These are phyloP conservation scores for Chloroceryle amazona DNA, from an alignment of 2,797 vertebrate species.

Conservation along the genomic window DNA sequence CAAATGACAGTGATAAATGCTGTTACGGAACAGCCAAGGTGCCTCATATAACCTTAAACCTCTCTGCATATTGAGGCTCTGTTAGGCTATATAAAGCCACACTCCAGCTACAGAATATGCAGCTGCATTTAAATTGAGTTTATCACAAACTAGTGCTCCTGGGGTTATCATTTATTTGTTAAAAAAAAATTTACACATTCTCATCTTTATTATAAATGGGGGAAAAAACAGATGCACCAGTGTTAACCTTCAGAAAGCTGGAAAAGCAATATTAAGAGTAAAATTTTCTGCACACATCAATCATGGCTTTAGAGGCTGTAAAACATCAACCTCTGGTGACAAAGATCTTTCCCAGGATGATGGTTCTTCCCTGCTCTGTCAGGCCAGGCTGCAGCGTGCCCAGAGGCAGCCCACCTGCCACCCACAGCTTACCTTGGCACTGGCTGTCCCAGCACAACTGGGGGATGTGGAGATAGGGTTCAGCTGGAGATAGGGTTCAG, in stretches of 20 bases:
- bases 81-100: not conserved
- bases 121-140: not conserved
- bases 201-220: not conserved
- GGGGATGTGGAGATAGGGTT: fast-evolving
- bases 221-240: not conserved
- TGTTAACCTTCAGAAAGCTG: not conserved
- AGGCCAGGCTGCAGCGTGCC: not conserved
- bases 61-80: not conserved
- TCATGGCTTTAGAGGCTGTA: not conserved
- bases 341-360: not conserved
- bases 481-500: not conserved
- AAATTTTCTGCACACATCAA: not conserved
- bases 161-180: not conserved
- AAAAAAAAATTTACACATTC: not conserved
- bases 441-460: fast-evolving
- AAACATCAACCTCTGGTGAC: not conserved
- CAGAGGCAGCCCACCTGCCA: not conserved
- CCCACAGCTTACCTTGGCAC: not conserved
- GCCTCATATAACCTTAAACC: not conserved
- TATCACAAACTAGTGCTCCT: conserved; percentile 5
- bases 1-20: not conserved
- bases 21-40: not conserved
- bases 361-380: not conserved
- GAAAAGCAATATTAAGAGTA: not conserved
- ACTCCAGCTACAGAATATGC: not conserved